Base-by-base conservation (phyloP, 2,797 vertebrate genomes). In the Gallinago stenura region DNA sequence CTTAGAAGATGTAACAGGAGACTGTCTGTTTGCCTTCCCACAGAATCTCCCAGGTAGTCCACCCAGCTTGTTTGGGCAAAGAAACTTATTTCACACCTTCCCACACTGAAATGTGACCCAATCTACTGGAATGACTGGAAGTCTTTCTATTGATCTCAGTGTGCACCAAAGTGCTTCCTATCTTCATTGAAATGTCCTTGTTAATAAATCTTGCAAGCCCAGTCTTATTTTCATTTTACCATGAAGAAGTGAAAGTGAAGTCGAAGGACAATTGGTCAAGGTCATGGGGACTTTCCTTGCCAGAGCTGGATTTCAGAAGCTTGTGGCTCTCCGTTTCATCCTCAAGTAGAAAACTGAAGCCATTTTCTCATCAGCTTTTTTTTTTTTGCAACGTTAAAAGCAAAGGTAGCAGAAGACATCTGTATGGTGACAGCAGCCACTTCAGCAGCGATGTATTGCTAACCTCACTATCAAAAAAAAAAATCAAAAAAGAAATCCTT, bases 21-120 rank as follows among this genome's bases (percentile, higher is more conserved):
- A 87, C 6, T 5, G n/a, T 14, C 12, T 64, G 39, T 81, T 30
- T 68, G 13, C 45, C 54, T 93, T 93, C 60, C 31, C 14, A 20
- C 28, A 89, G 10, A 61, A 54, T 45, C 12, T 68, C 13, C 43
- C 66, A 78, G 6, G 22, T 37, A 89, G 53, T 66, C 31, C 24
- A 57, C 3, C 0, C 0, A 7, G 21, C 10, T 87, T 54, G 13
- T 76, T 78, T 60, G 51, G 65, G 54, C 3, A 73, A 77, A 25
- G 41, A 89, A 93, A 69, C 7, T 72, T 65, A 72, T 51, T 84
- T 84, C 87, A 54, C 15, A 37, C 13, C 60, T 71, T 70, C 45
- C 30, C 6, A 58, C 21, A 15, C 5, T n/a, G 33, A 45, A 70
- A 5, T 51, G 17, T 66, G 43, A 54, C 25, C 15, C 3, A 7